A percentile compares a stretch with the other conserved stretches of the same genome.
These are phyloP conservation scores for Sebastes alutus DNA, from an alignment of 2,797 vertebrate genomes.

Conservation along the genomic window DNA sequence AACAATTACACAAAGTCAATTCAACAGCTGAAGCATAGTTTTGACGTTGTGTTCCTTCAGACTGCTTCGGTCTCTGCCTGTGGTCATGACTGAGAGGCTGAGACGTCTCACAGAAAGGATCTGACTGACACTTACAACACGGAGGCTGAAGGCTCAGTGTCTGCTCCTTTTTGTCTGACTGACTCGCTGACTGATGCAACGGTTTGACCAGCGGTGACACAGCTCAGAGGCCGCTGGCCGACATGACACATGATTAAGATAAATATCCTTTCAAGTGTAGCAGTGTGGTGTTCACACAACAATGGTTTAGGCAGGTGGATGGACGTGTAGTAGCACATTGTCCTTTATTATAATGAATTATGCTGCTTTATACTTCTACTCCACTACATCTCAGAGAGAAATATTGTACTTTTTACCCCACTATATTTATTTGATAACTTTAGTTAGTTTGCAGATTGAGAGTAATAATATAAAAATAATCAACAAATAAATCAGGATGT, in stretches of 20 bases:
- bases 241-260: not conserved
- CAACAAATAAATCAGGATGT: not conserved
- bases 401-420: no score
- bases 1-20: not conserved
- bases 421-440: not conserved
- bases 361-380: not conserved
- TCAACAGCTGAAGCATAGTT: not conserved
- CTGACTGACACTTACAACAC: not conserved
- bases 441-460: not conserved
- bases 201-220: not conserved
- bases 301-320: not conserved
- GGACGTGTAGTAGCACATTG: not conserved
- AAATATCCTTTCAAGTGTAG: not conserved
- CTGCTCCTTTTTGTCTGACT: not conserved
- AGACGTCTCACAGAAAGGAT: not conserved
- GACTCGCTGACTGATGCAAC: not conserved
- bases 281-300: not conserved
- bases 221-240: not conserved
- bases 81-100: not conserved
- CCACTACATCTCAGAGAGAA: not conserved
- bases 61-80: not conserved
- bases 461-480: not conserved
- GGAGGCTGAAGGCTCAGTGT: not conserved
- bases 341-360: not conserved
- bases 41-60: not conserved